Evolutionary conservation across 2,888 invertebrate species (phyloP).

Genomic region (Tiphia femorata): DNA sequence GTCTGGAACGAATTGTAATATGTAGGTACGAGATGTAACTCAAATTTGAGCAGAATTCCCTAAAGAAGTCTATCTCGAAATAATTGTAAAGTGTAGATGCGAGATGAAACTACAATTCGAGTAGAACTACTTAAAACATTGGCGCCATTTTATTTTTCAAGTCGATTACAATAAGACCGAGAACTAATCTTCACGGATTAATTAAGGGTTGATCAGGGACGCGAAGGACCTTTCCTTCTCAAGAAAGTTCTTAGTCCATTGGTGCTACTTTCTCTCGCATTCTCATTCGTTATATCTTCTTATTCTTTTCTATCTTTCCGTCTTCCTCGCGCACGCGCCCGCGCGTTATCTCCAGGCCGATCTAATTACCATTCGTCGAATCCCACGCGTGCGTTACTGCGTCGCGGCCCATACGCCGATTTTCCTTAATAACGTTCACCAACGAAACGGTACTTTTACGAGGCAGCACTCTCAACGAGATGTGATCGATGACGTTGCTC

Average conservation of each 20-base stretch:
- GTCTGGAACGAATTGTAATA: too few relatives aligned
- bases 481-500: not conserved
- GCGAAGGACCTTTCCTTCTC: slow-evolving; percentile 1
- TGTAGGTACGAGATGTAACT: too few relatives aligned
- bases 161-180: not conserved
- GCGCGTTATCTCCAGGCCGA: slow-evolving; percentile 1
- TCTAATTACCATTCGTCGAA: slow-evolving; percentile 13
- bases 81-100: too few relatives aligned
- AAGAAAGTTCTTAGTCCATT: too few relatives aligned
- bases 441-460: slow-evolving; percentile 1
- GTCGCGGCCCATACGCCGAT: not conserved
- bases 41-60: too few relatives aligned
- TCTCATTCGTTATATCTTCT: too few relatives aligned
- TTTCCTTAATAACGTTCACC: not conserved
- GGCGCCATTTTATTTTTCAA: too few relatives aligned
- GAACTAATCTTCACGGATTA: not conserved
- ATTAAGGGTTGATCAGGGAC: not conserved
- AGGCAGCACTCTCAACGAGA: too few relatives aligned
- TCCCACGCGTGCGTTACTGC: slow-evolving; percentile 4
- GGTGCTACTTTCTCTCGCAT: slow-evolving; percentile 19
- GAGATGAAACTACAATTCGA: too few relatives aligned
- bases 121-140: too few relatives aligned
- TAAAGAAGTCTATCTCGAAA: too few relatives aligned
- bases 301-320: too few relatives aligned
- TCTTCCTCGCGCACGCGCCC: slow-evolving; percentile 5